phyloP scores from a whole-genome alignment of 35 echinoderm and acorn worm species.

The Diadema setosum region DNA sequence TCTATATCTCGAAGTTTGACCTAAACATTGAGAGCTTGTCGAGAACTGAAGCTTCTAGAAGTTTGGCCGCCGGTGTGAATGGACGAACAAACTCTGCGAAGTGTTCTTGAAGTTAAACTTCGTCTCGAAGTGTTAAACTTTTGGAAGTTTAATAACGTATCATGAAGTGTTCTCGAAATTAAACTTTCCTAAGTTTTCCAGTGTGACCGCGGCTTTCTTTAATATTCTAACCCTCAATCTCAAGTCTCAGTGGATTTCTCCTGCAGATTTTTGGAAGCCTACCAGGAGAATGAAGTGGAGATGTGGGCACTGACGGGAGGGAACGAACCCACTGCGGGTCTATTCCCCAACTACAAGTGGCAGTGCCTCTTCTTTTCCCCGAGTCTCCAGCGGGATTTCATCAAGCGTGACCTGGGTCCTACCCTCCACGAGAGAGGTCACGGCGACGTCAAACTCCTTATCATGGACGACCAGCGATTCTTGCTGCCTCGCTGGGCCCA shows the following conservation, averaged over 20 bases:
- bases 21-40: too few species aligned
- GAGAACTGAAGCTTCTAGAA: too few species aligned
- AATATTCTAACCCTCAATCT: too few species aligned
- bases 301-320: slow-evolving; percentile 87
- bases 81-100: too few species aligned
- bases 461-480: slow-evolving; percentile 76
- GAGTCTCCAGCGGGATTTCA: slow-evolving; percentile 76
- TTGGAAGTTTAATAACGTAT: too few species aligned
- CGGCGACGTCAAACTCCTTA: slow-evolving; percentile 74
- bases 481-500: slow-evolving; percentile 65
- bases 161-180: too few species aligned
- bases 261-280: slow-evolving; percentile 74
- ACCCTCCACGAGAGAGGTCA: slow-evolving; percentile 38
- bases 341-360: slow-evolving; percentile 41
- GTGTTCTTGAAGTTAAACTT: too few species aligned
- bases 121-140: too few species aligned
- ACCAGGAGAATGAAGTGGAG: slow-evolving; percentile 21
- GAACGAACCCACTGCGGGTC: slow-evolving; percentile 88
- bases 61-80: too few species aligned
- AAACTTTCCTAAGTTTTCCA: too few species aligned
- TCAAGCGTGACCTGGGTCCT: slow-evolving; percentile 89
- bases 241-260: background rate
- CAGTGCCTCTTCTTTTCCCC: slow-evolving; percentile 78
- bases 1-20: too few species aligned
- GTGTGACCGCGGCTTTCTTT: too few species aligned